A percentile compares a stretch with the other conserved stretches of the same genome.
phyloP scores from a whole-genome alignment of 2,113 vertebrate species.

The Lasiurus borealis region DNA sequence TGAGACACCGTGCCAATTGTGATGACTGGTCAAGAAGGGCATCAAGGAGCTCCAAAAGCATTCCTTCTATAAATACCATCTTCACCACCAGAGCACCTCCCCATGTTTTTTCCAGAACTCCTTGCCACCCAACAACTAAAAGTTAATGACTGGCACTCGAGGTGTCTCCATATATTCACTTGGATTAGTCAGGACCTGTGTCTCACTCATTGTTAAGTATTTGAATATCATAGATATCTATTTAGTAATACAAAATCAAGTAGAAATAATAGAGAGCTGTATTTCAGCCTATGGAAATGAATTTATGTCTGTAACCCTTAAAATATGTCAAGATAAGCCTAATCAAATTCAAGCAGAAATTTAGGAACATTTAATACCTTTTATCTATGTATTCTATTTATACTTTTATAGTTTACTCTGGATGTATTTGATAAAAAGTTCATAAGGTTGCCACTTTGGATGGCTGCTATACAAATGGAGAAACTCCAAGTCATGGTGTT shows the following conservation, averaged over 20 bases:
- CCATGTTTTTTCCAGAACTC: background rate
- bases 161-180: background rate
- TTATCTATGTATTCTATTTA: background rate
- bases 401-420: background rate
- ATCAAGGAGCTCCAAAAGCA: background rate
- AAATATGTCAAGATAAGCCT: conserved; percentile 22
- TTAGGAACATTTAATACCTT: background rate
- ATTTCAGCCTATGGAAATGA: background rate
- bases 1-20: background rate
- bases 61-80: background rate
- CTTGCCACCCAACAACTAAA: background rate
- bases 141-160: background rate
- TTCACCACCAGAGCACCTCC: background rate
- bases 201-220: background rate
- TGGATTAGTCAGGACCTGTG: background rate
- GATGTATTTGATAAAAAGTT: background rate
- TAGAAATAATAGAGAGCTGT: background rate
- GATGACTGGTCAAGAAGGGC: background rate
- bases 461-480: background rate
- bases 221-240: background rate
- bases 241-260: conserved; percentile 25
- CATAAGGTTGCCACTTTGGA: background rate
- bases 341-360: background rate
- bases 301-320: background rate
- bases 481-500: background rate